Conservation (phyloP, 2,888 invertebrate genomes). For the Chymomyza procnemis region DNA sequence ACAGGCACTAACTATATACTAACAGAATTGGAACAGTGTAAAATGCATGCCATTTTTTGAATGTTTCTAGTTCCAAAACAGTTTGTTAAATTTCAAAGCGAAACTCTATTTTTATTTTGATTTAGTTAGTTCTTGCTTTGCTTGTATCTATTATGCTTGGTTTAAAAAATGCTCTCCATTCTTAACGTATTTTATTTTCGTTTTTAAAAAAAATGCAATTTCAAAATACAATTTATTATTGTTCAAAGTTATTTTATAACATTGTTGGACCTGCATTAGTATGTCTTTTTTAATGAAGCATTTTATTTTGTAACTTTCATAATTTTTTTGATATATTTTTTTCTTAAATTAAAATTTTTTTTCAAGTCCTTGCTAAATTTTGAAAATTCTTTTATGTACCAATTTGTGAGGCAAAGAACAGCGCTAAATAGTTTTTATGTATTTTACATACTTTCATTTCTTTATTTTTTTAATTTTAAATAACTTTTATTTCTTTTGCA, state of each 20-base stretch:
- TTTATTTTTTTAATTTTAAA: slow-evolving; percentile 29
- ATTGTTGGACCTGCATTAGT: slow-evolving; percentile 68
- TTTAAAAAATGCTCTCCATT: slow-evolving; percentile 30
- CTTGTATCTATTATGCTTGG: slow-evolving; percentile 1
- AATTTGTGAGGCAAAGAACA: slow-evolving; percentile 16
- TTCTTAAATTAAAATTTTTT: neutral
- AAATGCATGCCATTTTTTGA: slow-evolving; percentile 19
- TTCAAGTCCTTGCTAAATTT: neutral
- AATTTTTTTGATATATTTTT: neutral
- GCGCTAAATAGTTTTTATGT: slow-evolving; percentile 2
- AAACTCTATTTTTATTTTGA: slow-evolving; percentile 15
- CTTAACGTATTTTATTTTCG: slow-evolving; percentile 24
- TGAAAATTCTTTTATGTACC: slow-evolving; percentile 1
- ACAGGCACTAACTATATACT: slow-evolving; percentile 53
- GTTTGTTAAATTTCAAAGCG: slow-evolving; percentile 20
- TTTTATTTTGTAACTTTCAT: slow-evolving; percentile 6
- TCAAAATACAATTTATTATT: slow-evolving; percentile 55
- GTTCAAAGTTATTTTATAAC: slow-evolving; percentile 68
- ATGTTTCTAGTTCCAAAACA: slow-evolving; percentile 25
- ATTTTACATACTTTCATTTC: slow-evolving; percentile 30
- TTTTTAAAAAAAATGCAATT: slow-evolving; percentile 53
- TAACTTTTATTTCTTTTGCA: slow-evolving; percentile 22
- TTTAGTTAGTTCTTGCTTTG: slow-evolving; percentile 1
- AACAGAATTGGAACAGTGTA: neutral
- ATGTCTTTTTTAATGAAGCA: slow-evolving; percentile 37